Conservation (phyloP, 2,888 invertebrate genomes). For the Hoplodrina ambigua region DNA sequence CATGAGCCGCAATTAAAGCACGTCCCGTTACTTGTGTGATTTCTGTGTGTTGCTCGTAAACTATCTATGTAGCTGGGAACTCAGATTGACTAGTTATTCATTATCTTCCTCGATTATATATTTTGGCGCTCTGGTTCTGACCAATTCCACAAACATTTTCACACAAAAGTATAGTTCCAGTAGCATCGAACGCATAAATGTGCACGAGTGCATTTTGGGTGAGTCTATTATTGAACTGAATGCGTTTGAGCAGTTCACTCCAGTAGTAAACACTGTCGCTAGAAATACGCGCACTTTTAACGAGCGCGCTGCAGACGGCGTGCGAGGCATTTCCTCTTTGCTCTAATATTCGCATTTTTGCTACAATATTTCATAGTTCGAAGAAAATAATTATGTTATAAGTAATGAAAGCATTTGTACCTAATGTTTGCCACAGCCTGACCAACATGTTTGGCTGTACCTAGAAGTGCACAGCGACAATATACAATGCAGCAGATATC, state of each 20-base stretch:
- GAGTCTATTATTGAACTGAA: constrained; percentile 10
- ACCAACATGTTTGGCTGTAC: background rate
- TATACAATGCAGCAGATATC: background rate
- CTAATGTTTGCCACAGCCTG: background rate
- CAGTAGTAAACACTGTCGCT: constrained; percentile 23
- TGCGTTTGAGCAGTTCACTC: constrained; percentile 1
- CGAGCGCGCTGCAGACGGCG: constrained; percentile 33
- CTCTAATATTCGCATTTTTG: background rate
- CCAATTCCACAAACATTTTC: background rate
- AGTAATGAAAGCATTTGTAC: background rate
- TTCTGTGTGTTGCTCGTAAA: background rate
- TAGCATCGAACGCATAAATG: background rate
- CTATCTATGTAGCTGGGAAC: background rate
- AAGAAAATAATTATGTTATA: background rate
- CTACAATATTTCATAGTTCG: background rate
- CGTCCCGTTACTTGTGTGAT: constrained; percentile 31
- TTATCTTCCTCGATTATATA: background rate
- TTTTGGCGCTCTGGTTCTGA: background rate
- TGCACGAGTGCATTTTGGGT: constrained; percentile 6
- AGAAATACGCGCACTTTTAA: constrained; percentile 17
- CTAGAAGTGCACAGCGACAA: background rate
- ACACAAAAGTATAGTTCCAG: background rate
- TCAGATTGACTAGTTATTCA: background rate
- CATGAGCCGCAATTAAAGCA: constrained; percentile 30
- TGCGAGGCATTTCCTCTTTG: constrained; percentile 42